Percentiles rank a stretch among this genome's conserved stretches.
Evolutionary conservation across 2,113 vertebrate species (phyloP).

Genomic region (Gambusia holbrooki): DNA sequence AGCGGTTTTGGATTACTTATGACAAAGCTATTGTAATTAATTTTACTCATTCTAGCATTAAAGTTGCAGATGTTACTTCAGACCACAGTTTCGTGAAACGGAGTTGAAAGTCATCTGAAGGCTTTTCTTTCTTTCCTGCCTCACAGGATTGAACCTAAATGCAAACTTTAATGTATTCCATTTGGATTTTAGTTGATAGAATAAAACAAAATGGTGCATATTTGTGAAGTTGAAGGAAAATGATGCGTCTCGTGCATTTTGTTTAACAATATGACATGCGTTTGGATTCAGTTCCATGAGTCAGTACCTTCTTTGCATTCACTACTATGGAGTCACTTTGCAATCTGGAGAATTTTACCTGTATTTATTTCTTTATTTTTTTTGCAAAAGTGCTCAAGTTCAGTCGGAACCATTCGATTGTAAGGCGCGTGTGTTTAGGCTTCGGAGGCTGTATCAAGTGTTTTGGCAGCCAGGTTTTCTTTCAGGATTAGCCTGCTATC

Average conservation of each 20-base stretch:
- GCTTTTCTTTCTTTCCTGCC: background rate
- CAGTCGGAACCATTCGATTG: background rate
- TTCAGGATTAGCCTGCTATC: background rate
- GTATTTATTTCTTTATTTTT: background rate
- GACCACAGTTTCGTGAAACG: no score
- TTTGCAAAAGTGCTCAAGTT: no score
- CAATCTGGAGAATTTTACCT: no score
- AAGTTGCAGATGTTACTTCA: background rate
- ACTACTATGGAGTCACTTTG: no score
- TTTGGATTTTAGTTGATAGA: background rate
- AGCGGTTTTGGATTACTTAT: slow-evolving; percentile 11
- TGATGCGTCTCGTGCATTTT: background rate
- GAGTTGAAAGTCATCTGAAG: background rate
- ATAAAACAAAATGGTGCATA: background rate
- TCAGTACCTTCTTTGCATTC: background rate
- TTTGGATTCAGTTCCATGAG: background rate
- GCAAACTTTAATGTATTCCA: background rate
- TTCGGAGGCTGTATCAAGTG: background rate
- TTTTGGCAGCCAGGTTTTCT: background rate
- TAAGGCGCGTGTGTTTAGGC: background rate
- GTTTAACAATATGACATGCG: background rate
- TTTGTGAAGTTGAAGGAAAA: background rate
- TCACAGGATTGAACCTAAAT: background rate
- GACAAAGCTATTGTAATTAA: slow-evolving; percentile 20
- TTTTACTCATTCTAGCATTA: slow-evolving; percentile 12